Evolutionary conservation across 1,140 invertebrate genomes (phyloP).

Genomic region (Leptonema lineaticorne): DNA sequence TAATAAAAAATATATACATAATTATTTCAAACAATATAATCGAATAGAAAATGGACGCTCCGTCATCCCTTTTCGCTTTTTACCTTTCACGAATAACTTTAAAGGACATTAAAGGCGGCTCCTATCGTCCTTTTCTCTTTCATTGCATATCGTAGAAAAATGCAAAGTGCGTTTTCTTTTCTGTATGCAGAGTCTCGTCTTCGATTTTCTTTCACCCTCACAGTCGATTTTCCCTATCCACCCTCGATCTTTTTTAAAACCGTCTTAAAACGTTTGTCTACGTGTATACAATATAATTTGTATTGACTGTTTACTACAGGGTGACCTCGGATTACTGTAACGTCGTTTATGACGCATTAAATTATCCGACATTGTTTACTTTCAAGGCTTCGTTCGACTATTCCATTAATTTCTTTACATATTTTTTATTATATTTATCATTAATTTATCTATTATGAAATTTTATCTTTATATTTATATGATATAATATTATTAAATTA

Average conservation of each 20-base stretch:
- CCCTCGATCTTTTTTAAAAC: no score
- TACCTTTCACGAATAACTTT: constrained; percentile 26
- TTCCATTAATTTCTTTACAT: no score
- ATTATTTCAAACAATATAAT: no score
- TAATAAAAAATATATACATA: no score
- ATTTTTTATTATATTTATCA: no score
- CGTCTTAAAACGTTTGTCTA: constrained; percentile 28
- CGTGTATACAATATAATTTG: constrained; percentile 16
- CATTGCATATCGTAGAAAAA: constrained; percentile 19
- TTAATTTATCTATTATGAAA: no score
- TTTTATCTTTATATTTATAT: no score
- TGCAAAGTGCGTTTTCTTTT: constrained; percentile 28
- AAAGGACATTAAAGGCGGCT: background rate
- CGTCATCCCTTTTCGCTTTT: no score
- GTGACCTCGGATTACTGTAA: background rate
- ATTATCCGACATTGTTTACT: background rate
- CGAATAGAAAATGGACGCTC: no score
- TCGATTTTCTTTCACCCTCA: constrained; percentile 2
- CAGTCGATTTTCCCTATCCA: no score
- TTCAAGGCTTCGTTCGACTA: background rate
- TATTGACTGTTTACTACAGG: constrained; percentile 3
- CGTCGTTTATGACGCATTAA: background rate
- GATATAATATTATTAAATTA: no score
- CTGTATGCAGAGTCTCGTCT: constrained; percentile 6
- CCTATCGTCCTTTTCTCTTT: constrained; percentile 13